phyloP scores from a whole-genome alignment of 2,888 invertebrate genomes.

The Lithodes maja region DNA sequence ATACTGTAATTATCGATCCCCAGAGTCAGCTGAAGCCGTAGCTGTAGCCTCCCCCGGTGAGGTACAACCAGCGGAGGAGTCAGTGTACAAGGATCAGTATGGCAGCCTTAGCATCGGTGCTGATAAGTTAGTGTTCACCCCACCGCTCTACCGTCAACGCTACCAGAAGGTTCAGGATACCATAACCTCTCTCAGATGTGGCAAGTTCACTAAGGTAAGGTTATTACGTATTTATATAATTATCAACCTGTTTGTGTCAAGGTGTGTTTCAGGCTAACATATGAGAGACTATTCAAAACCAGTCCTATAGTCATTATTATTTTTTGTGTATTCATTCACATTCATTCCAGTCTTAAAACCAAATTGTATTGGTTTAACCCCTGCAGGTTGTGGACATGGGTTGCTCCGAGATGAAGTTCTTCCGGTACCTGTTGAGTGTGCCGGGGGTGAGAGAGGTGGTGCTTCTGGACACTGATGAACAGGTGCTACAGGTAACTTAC shows the following conservation, averaged over 20 bases:
- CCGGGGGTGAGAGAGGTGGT: neutral
- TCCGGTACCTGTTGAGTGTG: neutral
- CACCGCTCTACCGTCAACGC: neutral
- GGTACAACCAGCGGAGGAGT: neutral
- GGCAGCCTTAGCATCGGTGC: neutral
- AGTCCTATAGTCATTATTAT: too few relatives aligned
- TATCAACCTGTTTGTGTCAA: neutral
- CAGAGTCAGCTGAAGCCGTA: too few relatives aligned
- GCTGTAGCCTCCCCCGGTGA: neutral
- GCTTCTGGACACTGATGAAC: neutral
- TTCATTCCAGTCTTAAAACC: neutral
- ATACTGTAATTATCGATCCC: too few relatives aligned
- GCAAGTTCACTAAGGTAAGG: neutral
- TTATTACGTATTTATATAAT: neutral
- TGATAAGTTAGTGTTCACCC: neutral
- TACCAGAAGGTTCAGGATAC: neutral
- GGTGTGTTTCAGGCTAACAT: neutral
- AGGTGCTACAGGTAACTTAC: neutral
- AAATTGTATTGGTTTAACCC: too few relatives aligned
- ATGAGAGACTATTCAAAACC: too few relatives aligned
- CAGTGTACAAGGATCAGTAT: neutral
- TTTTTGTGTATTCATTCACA: neutral
- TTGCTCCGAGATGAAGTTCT: neutral
- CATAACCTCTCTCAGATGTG: neutral
- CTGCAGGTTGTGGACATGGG: neutral